A percentile compares a stretch with the other conserved stretches of the same genome.
phyloP scores from a whole-genome alignment of 2,888 invertebrate genomes.

The Eupithecia centaureata region DNA sequence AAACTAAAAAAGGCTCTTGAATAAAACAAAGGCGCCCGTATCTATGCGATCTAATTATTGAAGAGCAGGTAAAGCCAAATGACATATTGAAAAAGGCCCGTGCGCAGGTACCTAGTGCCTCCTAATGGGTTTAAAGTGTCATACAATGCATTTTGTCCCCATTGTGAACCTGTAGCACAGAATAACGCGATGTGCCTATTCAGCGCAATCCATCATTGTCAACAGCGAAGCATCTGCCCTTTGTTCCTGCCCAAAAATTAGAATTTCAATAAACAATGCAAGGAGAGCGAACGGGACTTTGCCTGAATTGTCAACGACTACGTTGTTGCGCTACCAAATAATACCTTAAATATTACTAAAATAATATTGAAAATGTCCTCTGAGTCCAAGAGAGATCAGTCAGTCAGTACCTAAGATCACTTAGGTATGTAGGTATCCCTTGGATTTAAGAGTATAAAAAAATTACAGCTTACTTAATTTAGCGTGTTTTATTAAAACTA shows the following conservation, averaged over 20 bases:
- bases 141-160: conserved; percentile 66
- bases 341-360: not conserved
- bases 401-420: no score
- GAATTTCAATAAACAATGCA: conserved; percentile 71
- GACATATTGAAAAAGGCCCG: conserved; percentile 70
- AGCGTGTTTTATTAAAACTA: no score
- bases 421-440: not conserved
- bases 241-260: conserved; percentile 80
- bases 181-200: conserved; percentile 39
- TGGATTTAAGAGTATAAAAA: not conserved
- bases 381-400: no score
- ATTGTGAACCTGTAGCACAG: conserved; percentile 63
- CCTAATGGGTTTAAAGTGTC: conserved; percentile 65
- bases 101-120: conserved; percentile 65
- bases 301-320: conserved; percentile 38
- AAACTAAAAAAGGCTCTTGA: not conserved
- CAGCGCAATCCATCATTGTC: conserved; percentile 76
- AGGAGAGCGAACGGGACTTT: conserved; percentile 54
- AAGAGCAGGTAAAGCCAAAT: conserved; percentile 58
- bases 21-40: not conserved
- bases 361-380: no score
- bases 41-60: conserved; percentile 17
- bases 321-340: not conserved
- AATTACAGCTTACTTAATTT: not conserved
- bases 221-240: conserved; percentile 64